Conservation (phyloP, 2,113 vertebrate species). For the Podarcis raffonei region DNA sequence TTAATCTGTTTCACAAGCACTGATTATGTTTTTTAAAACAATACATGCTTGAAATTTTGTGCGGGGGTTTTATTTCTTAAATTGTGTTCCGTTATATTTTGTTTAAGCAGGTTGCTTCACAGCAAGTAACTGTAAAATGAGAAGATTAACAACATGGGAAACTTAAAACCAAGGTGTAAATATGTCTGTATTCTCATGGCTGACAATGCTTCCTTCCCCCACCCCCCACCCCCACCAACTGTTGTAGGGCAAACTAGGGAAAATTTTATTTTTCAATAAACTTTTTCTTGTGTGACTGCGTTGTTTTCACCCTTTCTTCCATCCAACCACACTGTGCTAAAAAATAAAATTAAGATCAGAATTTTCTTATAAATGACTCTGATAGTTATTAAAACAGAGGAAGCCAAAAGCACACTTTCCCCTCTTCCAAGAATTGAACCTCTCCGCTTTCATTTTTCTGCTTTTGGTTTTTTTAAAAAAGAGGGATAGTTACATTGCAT, state of each 20-base stretch:
- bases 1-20: conserved; percentile 10
- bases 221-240: conserved; percentile 36
- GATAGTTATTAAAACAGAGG: not conserved
- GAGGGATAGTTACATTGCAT: not conserved
- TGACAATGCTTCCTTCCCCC: conserved; percentile 75
- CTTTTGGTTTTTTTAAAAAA: not conserved
- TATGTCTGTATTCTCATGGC: conserved; percentile 71
- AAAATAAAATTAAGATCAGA: not conserved
- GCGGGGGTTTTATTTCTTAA: conserved; percentile 30
- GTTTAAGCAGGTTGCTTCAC: conserved; percentile 64
- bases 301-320: conserved; percentile 30
- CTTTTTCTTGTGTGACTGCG: conserved; percentile 84
- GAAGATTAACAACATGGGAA: conserved; percentile 46
- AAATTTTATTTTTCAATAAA: conserved; percentile 99
- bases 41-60: conserved; percentile 22
- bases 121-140: conserved; percentile 61
- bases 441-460: not conserved
- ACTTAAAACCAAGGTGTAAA: conserved; percentile 54
- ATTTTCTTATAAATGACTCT: not conserved
- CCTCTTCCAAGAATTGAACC: not conserved
- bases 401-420: not conserved
- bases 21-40: conserved; percentile 28
- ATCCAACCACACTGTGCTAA: not conserved
- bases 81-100: conserved; percentile 66
- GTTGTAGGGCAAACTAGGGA: conserved; percentile 86